Percentiles rank a stretch among this genome's conserved stretches.
Evolutionary conservation across 2,113 vertebrate genomes (phyloP).

Genomic region (Aythya baeri): DNA sequence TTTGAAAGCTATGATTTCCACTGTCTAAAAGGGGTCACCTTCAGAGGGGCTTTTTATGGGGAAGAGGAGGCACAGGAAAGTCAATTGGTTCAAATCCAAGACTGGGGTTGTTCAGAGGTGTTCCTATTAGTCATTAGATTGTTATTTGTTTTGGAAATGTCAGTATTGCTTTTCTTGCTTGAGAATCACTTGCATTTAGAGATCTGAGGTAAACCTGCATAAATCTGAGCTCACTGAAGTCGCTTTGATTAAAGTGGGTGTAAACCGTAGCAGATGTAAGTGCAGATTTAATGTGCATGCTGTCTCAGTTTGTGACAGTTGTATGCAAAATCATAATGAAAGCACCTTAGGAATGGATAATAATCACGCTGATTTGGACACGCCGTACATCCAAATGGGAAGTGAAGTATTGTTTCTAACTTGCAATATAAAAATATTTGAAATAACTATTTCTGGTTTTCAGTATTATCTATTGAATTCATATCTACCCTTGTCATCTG

Average conservation of each 20-base stretch:
- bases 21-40: background rate
- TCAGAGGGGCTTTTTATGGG: background rate
- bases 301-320: background rate
- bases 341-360: background rate
- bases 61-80: fast-evolving
- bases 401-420: constrained; percentile 25
- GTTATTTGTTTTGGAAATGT: background rate
- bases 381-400: background rate
- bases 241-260: background rate
- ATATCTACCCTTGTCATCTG: constrained; percentile 58
- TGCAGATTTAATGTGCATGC: background rate
- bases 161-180: background rate
- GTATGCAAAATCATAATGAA: constrained; percentile 9
- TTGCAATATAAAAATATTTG: constrained; percentile 6
- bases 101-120: background rate
- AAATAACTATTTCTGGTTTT: constrained; percentile 44
- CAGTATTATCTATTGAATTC: constrained; percentile 48
- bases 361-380: background rate
- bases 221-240: background rate
- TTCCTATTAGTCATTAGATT: background rate
- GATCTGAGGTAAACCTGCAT: background rate
- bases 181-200: background rate
- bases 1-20: background rate
- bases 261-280: background rate
- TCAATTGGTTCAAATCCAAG: background rate